Base-by-base conservation (phyloP, 2,113 vertebrate genomes). In the Uria lomvia region DNA sequence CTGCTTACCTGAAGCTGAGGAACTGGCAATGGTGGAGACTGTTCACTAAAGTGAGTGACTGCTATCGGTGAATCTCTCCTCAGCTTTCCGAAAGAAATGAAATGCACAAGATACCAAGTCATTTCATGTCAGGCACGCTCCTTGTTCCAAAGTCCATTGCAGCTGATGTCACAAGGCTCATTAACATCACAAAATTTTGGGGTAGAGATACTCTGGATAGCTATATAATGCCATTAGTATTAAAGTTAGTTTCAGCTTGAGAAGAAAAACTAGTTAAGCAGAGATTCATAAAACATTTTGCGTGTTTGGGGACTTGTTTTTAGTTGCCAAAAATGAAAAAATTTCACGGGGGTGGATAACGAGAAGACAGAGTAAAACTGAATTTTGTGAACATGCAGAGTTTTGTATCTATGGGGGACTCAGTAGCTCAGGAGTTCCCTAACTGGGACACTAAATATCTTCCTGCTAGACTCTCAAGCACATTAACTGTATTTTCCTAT, bases 21-120 rank as follows among this genome's bases (percentile, higher is more conserved):
- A 99, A 99, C 98, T 99, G 99, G 99, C 99, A 99, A 90, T 99
- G 99, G 99, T 99, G 99, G 99, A 97, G 99, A 76, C 98, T 99
- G 30, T 99, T 99, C 91, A 99, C 99, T 38, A 99, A 99, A 98
- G 99, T 99, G 88, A 96, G 98, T 95, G 62, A 38, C 3, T 21
- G 4, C 19, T 71, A 4, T 36, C 3, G 3, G 38, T 49, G 36
- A 78, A 89, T 72, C 50, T 63, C 29, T 79, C 13, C 24, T 45
- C 40, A 12, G 26, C 32, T 55, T 79, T 92, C 49, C 62, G 47
- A 70, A 87, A 86, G 27, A 78, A 81, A 68, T 23, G 0, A 78
- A 89, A 59, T 27, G 40, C 36, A 58, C 34, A 20, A 12, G 43
- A 53, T 32, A 45, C 22, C 2, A 5, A 78, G 23, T 38, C 8